Conservation (phyloP, 1,140 invertebrate species). For the Drosophila repleta region DNA sequence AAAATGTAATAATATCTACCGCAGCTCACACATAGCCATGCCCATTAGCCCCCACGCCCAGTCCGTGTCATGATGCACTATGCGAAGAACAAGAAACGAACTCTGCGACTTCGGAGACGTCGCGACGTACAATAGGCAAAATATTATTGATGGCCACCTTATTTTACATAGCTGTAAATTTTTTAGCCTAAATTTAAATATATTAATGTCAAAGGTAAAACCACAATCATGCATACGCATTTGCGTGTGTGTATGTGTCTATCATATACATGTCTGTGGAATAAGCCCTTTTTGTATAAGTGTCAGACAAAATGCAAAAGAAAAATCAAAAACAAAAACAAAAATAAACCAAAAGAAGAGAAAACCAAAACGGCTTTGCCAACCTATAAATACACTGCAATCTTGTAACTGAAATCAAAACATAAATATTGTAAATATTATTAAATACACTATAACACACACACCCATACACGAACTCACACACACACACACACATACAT, state of each 20-base stretch:
- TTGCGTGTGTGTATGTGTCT: conserved; percentile 2
- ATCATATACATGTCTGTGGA: not conserved
- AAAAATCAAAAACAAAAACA: conserved; percentile 34
- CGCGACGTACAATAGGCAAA: conserved; percentile 32
- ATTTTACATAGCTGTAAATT: conserved; percentile 79
- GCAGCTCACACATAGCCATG: conserved; percentile 36
- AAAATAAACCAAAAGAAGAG: not conserved
- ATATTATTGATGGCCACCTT: conserved; percentile 73
- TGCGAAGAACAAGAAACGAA: not conserved
- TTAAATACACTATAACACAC: conserved; percentile 17
- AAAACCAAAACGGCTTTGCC: conserved; percentile 15
- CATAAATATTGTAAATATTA: conserved; percentile 59
- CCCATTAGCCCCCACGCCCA: not conserved
- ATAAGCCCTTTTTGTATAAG: conserved; percentile 45
- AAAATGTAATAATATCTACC: conserved; percentile 76
- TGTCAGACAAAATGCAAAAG: conserved; percentile 21
- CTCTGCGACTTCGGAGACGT: conserved; percentile 10
- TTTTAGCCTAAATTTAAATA: conserved; percentile 80
- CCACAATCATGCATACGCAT: conserved; percentile 15
- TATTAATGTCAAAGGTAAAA: conserved; percentile 68
- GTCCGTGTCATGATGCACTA: conserved; percentile 14
- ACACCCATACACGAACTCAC: conserved; percentile 16
- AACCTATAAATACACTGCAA: conserved; percentile 54
- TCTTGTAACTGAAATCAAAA: conserved; percentile 78
- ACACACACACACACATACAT: conserved; percentile 4